Evolutionary conservation across 1,140 invertebrate genomes (phyloP).

Genomic region (Plodia interpunctella): DNA sequence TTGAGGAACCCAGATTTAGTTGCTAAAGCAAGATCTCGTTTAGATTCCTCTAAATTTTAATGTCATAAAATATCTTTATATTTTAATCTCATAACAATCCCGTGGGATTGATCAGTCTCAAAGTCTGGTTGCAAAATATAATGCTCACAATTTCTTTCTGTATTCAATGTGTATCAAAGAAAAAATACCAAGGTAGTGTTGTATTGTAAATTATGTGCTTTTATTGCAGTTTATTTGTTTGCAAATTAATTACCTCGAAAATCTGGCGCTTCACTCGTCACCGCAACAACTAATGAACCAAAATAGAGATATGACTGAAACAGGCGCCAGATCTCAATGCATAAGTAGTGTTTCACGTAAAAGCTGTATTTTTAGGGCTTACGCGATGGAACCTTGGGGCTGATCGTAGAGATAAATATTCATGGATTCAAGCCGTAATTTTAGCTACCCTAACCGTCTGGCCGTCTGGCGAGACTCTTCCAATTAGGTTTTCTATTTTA

Average conservation of each 20-base stretch:
- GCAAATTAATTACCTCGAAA: too few species aligned
- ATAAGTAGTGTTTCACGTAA: background rate
- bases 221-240: too few species aligned
- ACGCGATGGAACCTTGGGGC: slow-evolving; percentile 24
- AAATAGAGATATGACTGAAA: background rate
- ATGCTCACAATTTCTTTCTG: too few species aligned
- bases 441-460: slow-evolving; percentile 53
- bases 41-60: too few species aligned
- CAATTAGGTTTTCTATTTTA: slow-evolving; percentile 65
- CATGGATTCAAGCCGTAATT: slow-evolving; percentile 32
- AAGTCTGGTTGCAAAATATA: too few species aligned
- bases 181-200: too few species aligned
- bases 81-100: too few species aligned
- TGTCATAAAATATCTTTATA: too few species aligned
- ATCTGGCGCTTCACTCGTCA: background rate
- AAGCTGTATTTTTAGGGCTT: slow-evolving; percentile 35
- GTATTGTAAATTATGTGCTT: too few species aligned
- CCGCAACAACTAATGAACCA: background rate
- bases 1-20: background rate
- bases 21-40: background rate
- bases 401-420: slow-evolving; percentile 30
- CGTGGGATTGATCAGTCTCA: too few species aligned
- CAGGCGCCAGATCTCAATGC: background rate
- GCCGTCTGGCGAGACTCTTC: slow-evolving; percentile 46
- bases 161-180: too few species aligned